Evolutionary conservation across 1,140 invertebrate genomes (phyloP).

Genomic region (Mizuhopecten yessoensis): DNA sequence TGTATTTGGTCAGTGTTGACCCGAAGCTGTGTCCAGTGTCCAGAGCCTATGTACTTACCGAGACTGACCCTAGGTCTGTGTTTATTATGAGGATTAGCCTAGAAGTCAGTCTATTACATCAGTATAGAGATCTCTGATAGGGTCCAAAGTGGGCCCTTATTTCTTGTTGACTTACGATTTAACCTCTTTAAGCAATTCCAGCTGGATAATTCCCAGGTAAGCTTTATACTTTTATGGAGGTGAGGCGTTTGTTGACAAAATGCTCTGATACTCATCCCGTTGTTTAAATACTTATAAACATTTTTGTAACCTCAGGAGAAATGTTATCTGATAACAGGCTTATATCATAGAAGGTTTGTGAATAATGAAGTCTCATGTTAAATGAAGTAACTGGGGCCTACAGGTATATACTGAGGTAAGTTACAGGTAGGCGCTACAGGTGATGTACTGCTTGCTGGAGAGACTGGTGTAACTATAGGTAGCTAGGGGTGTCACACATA

Average conservation of each 20-base stretch:
- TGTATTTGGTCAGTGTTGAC: slow-evolving; percentile 15
- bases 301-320: slow-evolving; percentile 26
- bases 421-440: slow-evolving; percentile 25
- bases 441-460: background rate
- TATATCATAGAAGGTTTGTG: background rate
- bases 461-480: background rate
- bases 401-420: background rate
- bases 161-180: background rate
- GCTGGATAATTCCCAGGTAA: background rate
- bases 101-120: background rate
- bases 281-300: slow-evolving; percentile 2
- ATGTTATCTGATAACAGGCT: background rate
- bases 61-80: background rate
- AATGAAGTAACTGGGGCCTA: slow-evolving; percentile 16
- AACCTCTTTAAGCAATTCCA: background rate
- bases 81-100: background rate
- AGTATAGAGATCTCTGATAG: background rate
- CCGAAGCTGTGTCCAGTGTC: background rate
- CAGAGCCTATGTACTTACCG: background rate
- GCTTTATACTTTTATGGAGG: background rate
- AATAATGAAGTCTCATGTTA: background rate
- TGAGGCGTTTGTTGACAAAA: background rate
- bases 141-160: background rate
- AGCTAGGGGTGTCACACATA: slow-evolving; percentile 13
- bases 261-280: slow-evolving; percentile 20